Conservation (phyloP, 2,888 invertebrate genomes). For the Pelosia muscerda region DNA sequence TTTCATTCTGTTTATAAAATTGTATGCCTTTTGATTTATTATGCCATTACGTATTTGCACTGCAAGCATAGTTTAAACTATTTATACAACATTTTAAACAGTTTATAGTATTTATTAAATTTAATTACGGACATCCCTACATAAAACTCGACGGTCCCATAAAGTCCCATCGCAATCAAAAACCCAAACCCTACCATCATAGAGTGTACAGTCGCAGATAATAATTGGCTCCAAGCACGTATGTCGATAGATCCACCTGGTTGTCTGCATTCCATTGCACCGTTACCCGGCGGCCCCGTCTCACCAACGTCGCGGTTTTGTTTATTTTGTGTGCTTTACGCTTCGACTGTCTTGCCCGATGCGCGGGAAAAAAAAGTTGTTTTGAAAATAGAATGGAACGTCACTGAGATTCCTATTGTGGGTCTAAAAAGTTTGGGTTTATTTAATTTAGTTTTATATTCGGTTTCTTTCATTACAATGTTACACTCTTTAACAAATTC, state of each 20-base stretch:
- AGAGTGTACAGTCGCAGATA: conserved; percentile 21
- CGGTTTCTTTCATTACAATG: too few relatives aligned
- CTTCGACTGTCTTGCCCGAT: conserved; percentile 13
- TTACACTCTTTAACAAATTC: too few relatives aligned
- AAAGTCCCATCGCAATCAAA: not conserved
- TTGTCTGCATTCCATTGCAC: conserved; percentile 50
- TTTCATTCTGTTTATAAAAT: too few relatives aligned
- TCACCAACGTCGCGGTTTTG: conserved; percentile 34
- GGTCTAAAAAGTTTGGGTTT: conserved; percentile 12
- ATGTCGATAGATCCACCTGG: conserved; percentile 50
- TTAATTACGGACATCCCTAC: not conserved
- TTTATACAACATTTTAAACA: too few relatives aligned
- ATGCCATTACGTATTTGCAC: not conserved
- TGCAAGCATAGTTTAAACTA: too few relatives aligned
- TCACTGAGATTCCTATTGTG: conserved; percentile 12
- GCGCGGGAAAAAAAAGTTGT: conserved; percentile 23
- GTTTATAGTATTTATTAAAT: not conserved
- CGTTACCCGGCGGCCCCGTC: conserved; percentile 40
- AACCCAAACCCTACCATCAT: not conserved
- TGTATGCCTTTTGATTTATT: not conserved
- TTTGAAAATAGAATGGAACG: conserved; percentile 23
- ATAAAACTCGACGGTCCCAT: not conserved
- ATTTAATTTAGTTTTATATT: conserved; percentile 14
- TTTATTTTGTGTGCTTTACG: conserved; percentile 47
- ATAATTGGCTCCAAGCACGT: conserved; percentile 28